Evolutionary conservation across 2,113 vertebrate genomes (phyloP).

Genomic region (Urocolius indicus): DNA sequence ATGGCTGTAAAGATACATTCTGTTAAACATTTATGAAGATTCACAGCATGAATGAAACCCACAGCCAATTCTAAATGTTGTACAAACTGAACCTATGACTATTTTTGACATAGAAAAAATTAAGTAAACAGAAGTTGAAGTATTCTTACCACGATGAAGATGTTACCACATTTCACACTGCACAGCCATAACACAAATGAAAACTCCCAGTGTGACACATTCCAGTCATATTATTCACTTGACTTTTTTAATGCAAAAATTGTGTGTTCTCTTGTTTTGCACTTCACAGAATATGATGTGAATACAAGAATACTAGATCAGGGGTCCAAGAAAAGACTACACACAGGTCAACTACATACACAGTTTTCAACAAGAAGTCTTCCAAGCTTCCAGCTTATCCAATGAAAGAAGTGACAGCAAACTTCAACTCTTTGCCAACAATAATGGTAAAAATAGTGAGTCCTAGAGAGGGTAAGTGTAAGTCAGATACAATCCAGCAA

Average conservation of each 20-base stretch:
- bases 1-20: conserved; percentile 78
- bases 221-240: conserved; percentile 77
- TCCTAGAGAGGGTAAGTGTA: conserved; percentile 65
- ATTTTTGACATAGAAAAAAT: conserved; percentile 62
- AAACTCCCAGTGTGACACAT: conserved; percentile 74
- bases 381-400: conserved; percentile 71
- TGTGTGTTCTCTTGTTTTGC: conserved; percentile 78
- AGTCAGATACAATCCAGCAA: conserved; percentile 58
- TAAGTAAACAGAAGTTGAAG: conserved; percentile 62
- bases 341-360: conserved; percentile 71
- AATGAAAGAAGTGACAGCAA: conserved; percentile 58
- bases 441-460: conserved; percentile 60
- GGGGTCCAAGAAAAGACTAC: conserved; percentile 75
- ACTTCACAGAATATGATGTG: conserved; percentile 84
- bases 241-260: conserved; percentile 78
- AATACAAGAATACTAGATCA: conserved; percentile 84
- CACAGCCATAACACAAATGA: conserved; percentile 72
- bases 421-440: conserved; percentile 66
- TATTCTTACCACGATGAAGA: conserved; percentile 76
- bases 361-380: conserved; percentile 71
- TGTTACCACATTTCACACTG: conserved; percentile 73
- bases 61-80: conserved; percentile 69
- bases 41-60: conserved; percentile 78
- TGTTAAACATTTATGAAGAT: conserved; percentile 78
- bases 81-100: conserved; percentile 67